phyloP scores from a whole-genome alignment of 2,113 vertebrate genomes.

The Nettapus auritus region DNA sequence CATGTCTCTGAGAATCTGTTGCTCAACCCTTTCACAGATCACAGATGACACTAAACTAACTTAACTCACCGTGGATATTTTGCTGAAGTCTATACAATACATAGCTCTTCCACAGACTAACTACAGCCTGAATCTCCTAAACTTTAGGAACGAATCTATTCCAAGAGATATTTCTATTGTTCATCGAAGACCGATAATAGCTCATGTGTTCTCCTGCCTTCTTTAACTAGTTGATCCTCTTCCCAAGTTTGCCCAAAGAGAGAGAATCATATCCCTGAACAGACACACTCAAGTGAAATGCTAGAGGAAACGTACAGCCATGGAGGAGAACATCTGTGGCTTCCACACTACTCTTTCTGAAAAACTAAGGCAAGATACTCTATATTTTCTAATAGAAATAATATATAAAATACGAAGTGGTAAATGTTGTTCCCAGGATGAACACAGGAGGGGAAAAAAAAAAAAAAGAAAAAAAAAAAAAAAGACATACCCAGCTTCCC shows the following conservation, averaged over 20 bases:
- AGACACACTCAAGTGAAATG: not conserved
- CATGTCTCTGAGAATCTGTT: not conserved
- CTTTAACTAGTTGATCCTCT: not conserved
- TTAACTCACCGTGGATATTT: not conserved
- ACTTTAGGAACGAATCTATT: not conserved
- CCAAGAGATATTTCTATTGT: not conserved
- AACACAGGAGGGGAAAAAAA: not conserved
- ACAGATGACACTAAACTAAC: not conserved
- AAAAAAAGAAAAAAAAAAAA: not conserved
- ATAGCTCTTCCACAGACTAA: not conserved
- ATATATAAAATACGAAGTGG: not conserved
- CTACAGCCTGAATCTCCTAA: not conserved
- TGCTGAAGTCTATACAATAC: not conserved
- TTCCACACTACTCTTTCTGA: not conserved
- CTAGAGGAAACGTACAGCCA: not conserved
- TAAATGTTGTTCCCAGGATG: not conserved
- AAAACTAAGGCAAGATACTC: not conserved
- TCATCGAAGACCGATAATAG: not conserved
- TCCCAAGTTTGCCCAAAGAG: not conserved
- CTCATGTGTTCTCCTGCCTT: not conserved
- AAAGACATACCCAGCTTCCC: not conserved
- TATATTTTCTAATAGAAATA: not conserved
- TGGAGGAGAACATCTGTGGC: not conserved
- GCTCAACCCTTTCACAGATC: not conserved
- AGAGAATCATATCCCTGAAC: not conserved